These are phyloP conservation scores for Drosophila pseudoobscura DNA, from an alignment of 1,140 invertebrate species.

Conservation along the genomic window DNA sequence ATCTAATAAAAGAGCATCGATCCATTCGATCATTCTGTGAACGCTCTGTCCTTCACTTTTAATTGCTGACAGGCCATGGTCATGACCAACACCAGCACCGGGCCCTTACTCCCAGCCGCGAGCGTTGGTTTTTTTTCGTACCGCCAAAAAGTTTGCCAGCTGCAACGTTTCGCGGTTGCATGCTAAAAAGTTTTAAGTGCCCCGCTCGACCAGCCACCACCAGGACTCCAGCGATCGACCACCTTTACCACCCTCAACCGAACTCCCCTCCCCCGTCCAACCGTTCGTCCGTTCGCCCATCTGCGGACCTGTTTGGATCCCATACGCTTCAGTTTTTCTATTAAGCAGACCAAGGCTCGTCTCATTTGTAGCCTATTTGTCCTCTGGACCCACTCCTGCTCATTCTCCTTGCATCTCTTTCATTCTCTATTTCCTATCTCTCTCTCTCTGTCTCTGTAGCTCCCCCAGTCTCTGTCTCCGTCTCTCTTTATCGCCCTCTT, in stretches of 20 bases:
- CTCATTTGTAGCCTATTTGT: constrained; percentile 80
- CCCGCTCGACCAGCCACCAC: constrained; percentile 53
- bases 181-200: constrained; percentile 80
- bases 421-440: too few species aligned
- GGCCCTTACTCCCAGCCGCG: background rate
- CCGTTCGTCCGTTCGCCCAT: constrained; percentile 13
- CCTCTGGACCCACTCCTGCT: constrained; percentile 29
- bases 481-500: background rate
- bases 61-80: constrained; percentile 62
- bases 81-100: constrained; percentile 36
- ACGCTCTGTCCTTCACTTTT: constrained; percentile 22
- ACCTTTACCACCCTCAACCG: constrained; percentile 11
- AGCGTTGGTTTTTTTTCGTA: background rate
- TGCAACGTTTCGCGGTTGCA: constrained; percentile 71
- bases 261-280: background rate
- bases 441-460: background rate
- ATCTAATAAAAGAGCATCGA: too few species aligned
- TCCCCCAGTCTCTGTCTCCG: too few species aligned
- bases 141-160: constrained; percentile 62
- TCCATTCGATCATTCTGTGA: too few species aligned
- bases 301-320: background rate
- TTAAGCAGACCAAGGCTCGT: constrained; percentile 71
- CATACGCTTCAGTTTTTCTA: constrained; percentile 77
- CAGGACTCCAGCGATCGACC: background rate
- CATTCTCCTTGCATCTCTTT: background rate